Evolutionary conservation across 1,140 invertebrate genomes (phyloP).

Genomic region (Ceratina australensis): DNA sequence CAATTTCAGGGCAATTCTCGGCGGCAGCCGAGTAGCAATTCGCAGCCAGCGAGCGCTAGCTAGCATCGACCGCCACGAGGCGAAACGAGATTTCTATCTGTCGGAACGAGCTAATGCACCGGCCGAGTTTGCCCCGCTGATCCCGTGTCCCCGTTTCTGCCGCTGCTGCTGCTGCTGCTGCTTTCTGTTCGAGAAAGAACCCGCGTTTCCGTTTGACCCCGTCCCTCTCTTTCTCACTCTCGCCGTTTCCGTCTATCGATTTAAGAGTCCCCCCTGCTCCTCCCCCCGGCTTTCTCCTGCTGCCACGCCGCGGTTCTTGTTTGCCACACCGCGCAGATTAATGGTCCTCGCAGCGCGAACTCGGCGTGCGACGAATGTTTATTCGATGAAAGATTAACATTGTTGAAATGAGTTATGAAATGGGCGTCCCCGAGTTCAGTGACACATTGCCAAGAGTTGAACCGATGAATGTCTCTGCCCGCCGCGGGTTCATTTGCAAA

Average conservation of each 20-base stretch:
- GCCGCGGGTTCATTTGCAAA: too few species aligned
- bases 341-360: background rate
- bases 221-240: too few species aligned
- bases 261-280: background rate
- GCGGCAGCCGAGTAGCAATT: slow-evolving; percentile 43
- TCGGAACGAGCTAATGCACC: slow-evolving; percentile 45
- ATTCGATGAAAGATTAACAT: background rate
- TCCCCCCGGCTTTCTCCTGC: too few species aligned
- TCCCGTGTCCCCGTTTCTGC: slow-evolving; percentile 16
- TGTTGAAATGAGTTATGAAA: too few species aligned
- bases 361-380: background rate
- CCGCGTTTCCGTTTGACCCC: slow-evolving; percentile 22
- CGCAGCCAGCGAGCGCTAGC: slow-evolving; percentile 15
- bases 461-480: too few species aligned
- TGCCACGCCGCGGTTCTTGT: background rate
- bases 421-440: too few species aligned
- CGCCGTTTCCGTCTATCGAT: background rate
- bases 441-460: too few species aligned
- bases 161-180: background rate
- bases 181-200: slow-evolving; percentile 9
- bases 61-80: slow-evolving; percentile 23
- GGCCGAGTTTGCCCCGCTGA: slow-evolving; percentile 18
- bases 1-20: slow-evolving; percentile 58
- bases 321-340: background rate
- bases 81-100: slow-evolving; percentile 57